phyloP scores from a whole-genome alignment of 2,797 vertebrate genomes.

The Phaenicophaeus curvirostris region DNA sequence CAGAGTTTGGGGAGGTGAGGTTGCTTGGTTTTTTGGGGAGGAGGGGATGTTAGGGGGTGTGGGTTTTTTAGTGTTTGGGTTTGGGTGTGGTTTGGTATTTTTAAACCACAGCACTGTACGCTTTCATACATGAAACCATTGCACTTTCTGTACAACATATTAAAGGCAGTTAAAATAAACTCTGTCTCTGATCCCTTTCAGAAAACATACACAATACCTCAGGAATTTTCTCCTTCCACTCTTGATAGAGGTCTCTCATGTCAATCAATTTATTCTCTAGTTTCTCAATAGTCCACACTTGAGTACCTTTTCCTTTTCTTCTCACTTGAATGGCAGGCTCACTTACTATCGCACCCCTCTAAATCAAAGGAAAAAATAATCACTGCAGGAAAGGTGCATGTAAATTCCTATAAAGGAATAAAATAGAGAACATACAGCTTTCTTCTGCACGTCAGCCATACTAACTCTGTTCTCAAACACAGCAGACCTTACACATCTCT shows the following conservation, averaged over 20 bases:
- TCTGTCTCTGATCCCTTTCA: not conserved
- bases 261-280: slow-evolving; percentile 97
- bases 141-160: not conserved
- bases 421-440: not conserved
- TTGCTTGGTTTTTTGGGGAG: no score
- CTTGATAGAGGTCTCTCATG: slow-evolving; percentile 96
- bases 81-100: not conserved
- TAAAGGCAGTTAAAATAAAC: not conserved
- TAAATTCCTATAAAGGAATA: not conserved
- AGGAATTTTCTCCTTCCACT: slow-evolving; percentile 91
- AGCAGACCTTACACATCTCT: not conserved
- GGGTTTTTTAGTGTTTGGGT: no score
- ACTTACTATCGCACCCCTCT: slow-evolving; percentile 95
- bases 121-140: not conserved
- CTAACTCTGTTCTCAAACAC: not conserved
- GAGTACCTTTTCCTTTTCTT: slow-evolving; percentile 90
- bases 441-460: not conserved
- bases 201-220: slow-evolving; percentile 70
- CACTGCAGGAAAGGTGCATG: not conserved
- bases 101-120: not conserved
- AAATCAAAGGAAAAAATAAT: slow-evolving; percentile 1
- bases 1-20: not conserved
- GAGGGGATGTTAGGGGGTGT: no score
- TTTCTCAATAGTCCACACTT: slow-evolving; percentile 98
- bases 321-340: slow-evolving; percentile 97